Evolutionary conservation across 2,888 invertebrate genomes (phyloP).

Genomic region (Drosophila nr. medialis): DNA sequence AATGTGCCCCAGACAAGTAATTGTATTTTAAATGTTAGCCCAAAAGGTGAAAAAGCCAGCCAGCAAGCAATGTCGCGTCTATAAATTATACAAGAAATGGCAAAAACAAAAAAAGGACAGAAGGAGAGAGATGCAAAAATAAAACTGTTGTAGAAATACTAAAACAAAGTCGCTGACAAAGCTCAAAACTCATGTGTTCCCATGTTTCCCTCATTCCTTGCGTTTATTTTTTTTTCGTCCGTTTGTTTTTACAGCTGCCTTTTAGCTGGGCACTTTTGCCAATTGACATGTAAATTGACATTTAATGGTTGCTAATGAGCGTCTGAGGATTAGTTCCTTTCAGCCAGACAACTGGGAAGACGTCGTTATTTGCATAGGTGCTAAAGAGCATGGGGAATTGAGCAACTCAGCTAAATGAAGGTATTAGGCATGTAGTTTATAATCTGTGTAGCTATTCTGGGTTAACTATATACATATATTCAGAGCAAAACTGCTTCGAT

Average conservation of each 20-base stretch:
- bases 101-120: constrained; percentile 25
- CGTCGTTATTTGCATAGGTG: constrained; percentile 45
- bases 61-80: constrained; percentile 67
- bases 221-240: constrained; percentile 16
- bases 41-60: constrained; percentile 57
- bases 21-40: constrained; percentile 81
- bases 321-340: constrained; percentile 70
- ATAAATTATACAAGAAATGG: constrained; percentile 75
- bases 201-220: constrained; percentile 14
- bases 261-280: constrained; percentile 56
- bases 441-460: constrained; percentile 10
- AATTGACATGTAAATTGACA: constrained; percentile 84
- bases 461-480: neutral
- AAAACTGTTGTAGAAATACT: constrained; percentile 31
- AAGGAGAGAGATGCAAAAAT: neutral
- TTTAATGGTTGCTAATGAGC: constrained; percentile 82
- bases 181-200: constrained; percentile 67
- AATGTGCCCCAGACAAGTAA: constrained; percentile 71
- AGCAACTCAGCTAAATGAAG: constrained; percentile 10
- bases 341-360: constrained; percentile 20
- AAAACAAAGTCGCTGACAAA: constrained; percentile 67
- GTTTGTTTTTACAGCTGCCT: constrained; percentile 51
- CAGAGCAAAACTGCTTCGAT: neutral
- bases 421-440: constrained; percentile 8
- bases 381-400: constrained; percentile 34